Evolutionary conservation across 2,888 invertebrate species (phyloP), one percentile per base, ranked within the genome.

Genomic region (Petrophora chlorosata): DNA sequence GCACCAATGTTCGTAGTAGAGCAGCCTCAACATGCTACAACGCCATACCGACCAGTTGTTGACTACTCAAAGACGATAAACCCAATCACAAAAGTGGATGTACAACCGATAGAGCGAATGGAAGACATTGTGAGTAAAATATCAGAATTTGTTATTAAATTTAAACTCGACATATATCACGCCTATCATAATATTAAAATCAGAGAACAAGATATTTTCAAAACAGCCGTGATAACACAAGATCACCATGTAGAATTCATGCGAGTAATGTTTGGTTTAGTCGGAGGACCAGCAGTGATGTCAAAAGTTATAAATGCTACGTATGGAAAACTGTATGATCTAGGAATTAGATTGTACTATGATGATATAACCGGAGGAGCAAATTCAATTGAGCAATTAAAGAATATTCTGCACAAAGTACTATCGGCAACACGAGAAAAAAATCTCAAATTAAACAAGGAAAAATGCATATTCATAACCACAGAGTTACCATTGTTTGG

Each of bases 401-500:
- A 8, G 23, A 3, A 8, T 8, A n/a, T 23, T 8, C 8, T 23
- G 8, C 5, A 23, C 3, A 3, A 22, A 22, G 22, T 35, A 23
- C 23, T 35, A 2, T 7, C 13, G n/a, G 35, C 14, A 4, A 35
- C 23, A 0, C 0, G 35, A 35, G 14, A 22, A 0, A 35, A 35
- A 35, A 35, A 35, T 1, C n/a, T 35, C 1, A 22, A 35, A 35
- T 7, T 35, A 22, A 35, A 35, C 5, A 35, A 47, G 16, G 47
- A 47, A 22, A 47, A 47, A 35, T 47, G 47, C 12, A 40, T 36
- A 5, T 36, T 41, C 14, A 19, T 35, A 12, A 12, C 16, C 15
- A 25, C 15, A n/a, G n/a, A n/a, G n/a, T n/a, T n/a, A n/a, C n/a
- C n/a, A n/a, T n/a, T 19, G 1, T 19, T 19, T 7, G 19, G 19